Conservation (phyloP, 2,113 vertebrate genomes). For the Macaca nemestrina region DNA sequence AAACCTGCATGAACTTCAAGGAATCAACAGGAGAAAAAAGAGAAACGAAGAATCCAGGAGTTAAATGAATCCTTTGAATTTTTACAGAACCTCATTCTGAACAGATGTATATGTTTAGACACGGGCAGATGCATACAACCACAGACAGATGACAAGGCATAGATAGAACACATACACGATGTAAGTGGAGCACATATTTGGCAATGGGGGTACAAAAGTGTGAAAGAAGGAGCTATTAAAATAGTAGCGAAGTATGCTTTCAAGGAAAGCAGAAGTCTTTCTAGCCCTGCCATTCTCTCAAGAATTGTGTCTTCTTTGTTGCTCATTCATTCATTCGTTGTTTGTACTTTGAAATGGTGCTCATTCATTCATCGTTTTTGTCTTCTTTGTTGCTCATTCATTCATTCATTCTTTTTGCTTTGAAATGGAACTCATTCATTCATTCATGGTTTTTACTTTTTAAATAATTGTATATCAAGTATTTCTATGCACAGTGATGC, state of each 20-base stretch:
- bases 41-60: background rate
- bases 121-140: background rate
- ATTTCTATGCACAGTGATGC: background rate
- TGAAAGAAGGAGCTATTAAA: too few species aligned
- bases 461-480: background rate
- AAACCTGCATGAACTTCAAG: background rate
- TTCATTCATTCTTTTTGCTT: too few species aligned
- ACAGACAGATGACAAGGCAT: background rate
- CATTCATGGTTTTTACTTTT: too few species aligned
- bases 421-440: too few species aligned
- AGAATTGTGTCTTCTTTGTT: background rate
- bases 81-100: background rate
- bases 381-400: too few species aligned
- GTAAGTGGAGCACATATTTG: background rate
- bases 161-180: fast-evolving
- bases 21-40: background rate
- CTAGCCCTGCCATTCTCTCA: fast-evolving
- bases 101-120: background rate
- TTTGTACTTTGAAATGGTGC: too few species aligned
- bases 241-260: too few species aligned
- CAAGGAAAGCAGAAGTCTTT: background rate
- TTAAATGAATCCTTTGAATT: background rate
- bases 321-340: background rate
- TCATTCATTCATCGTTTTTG: background rate
- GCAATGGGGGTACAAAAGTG: too few species aligned